These are phyloP conservation scores for Arion vulgaris DNA, from an alignment of 1,140 invertebrate genomes.

Conservation along the genomic window DNA sequence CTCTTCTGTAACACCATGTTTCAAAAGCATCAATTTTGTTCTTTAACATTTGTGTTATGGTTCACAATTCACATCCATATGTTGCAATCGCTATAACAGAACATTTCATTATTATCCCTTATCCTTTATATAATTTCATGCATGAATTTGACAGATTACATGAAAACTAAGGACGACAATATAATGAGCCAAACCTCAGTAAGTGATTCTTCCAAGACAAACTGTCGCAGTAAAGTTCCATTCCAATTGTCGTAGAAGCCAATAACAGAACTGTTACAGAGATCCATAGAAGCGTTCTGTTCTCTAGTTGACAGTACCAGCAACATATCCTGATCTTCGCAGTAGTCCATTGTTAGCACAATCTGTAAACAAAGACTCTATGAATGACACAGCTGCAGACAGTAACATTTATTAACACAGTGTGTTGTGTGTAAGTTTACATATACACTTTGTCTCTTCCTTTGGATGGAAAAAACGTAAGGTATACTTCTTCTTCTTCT, in stretches of 20 bases:
- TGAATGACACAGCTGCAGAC: too few relatives aligned
- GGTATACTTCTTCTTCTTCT: too few relatives aligned
- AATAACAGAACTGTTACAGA: background rate
- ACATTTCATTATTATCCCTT: too few relatives aligned
- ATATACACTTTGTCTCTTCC: too few relatives aligned
- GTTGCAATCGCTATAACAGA: background rate
- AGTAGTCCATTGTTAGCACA: conserved; percentile 35
- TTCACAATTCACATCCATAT: too few relatives aligned
- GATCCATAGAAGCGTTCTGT: background rate
- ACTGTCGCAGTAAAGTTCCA: conserved; percentile 26
- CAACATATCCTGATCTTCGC: conserved; percentile 36
- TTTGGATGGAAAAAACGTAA: too few relatives aligned
- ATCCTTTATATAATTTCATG: too few relatives aligned
- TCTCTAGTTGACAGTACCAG: background rate
- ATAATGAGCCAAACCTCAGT: background rate
- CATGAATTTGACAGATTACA: background rate
- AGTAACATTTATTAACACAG: too few relatives aligned
- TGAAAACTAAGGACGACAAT: background rate
- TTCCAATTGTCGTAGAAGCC: conserved; percentile 41
- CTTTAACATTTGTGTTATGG: too few relatives aligned
- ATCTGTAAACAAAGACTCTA: background rate
- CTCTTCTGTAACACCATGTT: too few relatives aligned
- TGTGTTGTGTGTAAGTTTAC: too few relatives aligned
- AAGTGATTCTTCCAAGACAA: background rate
- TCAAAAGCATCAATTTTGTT: too few relatives aligned